phyloP scores from a whole-genome alignment of 2,888 invertebrate genomes.

The Campaea margaritaria region DNA sequence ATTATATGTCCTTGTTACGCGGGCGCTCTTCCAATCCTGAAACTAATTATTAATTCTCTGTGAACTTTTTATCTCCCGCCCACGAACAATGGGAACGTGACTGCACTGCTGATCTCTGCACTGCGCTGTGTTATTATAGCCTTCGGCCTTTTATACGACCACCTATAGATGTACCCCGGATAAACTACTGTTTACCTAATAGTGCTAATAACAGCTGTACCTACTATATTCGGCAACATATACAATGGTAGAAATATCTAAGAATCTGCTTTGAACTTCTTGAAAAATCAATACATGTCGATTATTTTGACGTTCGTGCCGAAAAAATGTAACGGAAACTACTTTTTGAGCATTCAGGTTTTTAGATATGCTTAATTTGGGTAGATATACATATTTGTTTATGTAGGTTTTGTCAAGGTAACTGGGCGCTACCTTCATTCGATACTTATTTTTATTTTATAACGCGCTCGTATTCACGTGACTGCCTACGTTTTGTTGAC shows the following conservation, averaged over 20 bases:
- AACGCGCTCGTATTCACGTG: constrained; percentile 27
- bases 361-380: neutral
- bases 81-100: constrained; percentile 83
- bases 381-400: neutral
- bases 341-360: neutral
- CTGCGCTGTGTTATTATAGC: constrained; percentile 57
- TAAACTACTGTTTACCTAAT: too few relatives aligned
- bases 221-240: too few relatives aligned
- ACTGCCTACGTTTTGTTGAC: constrained; percentile 41
- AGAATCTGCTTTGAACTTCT: too few relatives aligned
- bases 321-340: too few relatives aligned
- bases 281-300: too few relatives aligned
- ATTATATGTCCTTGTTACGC: constrained; percentile 79
- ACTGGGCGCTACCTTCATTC: constrained; percentile 21
- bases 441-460: constrained; percentile 36
- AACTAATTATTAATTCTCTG: constrained; percentile 78
- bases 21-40: constrained; percentile 64
- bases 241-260: too few relatives aligned
- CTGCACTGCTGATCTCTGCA: constrained; percentile 69
- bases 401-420: too few relatives aligned
- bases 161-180: too few relatives aligned
- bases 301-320: too few relatives aligned
- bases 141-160: too few relatives aligned
- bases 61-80: constrained; percentile 79
- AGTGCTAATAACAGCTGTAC: too few relatives aligned